Evolutionary conservation across 2,113 vertebrate species (phyloP), one percentile per base, ranked within the genome.

Genomic region (Neogale vison): DNA sequence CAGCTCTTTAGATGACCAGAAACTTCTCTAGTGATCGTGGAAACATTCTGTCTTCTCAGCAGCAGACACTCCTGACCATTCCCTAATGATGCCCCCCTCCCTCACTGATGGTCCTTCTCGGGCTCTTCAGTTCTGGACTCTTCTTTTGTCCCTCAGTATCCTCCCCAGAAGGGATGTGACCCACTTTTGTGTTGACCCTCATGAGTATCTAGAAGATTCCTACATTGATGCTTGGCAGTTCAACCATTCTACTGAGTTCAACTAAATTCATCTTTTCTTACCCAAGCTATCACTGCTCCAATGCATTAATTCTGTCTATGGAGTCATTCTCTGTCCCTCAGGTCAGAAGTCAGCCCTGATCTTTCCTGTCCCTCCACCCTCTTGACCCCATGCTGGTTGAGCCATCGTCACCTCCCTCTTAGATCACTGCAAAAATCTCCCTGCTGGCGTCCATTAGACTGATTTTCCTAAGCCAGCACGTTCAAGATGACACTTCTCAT

Each of bases 241-340:
- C 74, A 45, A 76, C 74, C 42, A 42, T 50, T 57, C 55, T 50
- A 31, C 52, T 88, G 76, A 45, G 29, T 59, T 72, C 84, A 65
- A 2, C 45, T 36, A 39, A 55, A 36, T 63, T 90, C 42, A 15
- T 67, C 80, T 72, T 31, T 61, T 69, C 61, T 95, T 8, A 20
- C 81, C 55, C 39, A 55, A 79, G 83, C 18, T 42, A n/a, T 55
- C n/a, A 72, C 50, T 55, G 72, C 34, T 13, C 31, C 8, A 17
- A 65, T 17, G 72, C 47, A 72, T 95, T 8, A n/a, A 52, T 83
- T 65, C 80, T 79, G 61, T 69, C 93, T 67, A 34, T 24, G 20
- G 24, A 29, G 2, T 21, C 55, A 5, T 15, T 87, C 39, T 65
- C 47, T 57, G 24, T 39, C 23, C 50, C 69, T 69, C 8, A 2